Evolutionary conservation across 1,140 invertebrate species (phyloP), one percentile per base, ranked within the genome.

Genomic region (Drosophila orosa): DNA sequence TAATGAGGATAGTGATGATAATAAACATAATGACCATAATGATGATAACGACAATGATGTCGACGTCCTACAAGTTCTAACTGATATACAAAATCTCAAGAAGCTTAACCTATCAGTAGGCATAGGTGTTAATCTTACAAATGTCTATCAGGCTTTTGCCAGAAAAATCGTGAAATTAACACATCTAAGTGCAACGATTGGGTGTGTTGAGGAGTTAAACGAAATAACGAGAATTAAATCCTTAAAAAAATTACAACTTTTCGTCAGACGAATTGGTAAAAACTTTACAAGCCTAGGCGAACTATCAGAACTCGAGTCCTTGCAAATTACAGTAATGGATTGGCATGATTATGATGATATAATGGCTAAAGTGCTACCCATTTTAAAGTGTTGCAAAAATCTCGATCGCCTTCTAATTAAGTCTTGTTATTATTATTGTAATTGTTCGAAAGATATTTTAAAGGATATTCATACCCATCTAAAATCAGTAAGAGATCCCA

Each of bases 151-250:
- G 10, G 35, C 35, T 5, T 27, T 56, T 56, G 24, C 24, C 6
- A 22, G 13, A 8, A 56, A 56, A 17, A 39, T 10, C 24, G 10
- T 12, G 4, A 25, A 3, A 3, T 39, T 56, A 25, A n/a, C 12
- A 12, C 5, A 39, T 25, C n/a, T 56, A 6, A 3, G 9, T 0
- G 5, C 35, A 13, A 12, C 10, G n/a, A 19, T 56, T 17, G 1
- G 0, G 5, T 13, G 6, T 56, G 35, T 22, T 27, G 15, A 25
- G 5, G 54, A 56, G n/a, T 39, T 56, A 2, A n/a, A n/a, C 17
- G 54, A 17, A 27, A 56, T 56, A 39, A 39, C 35, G n/a, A 10
- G 13, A 25, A 56, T 56, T 25, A 39, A 56, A 12, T 27, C 54
- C 5, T 22, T 56, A 9, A 25, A 5, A 25, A 1, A n/a, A 8